phyloP scores from a whole-genome alignment of 1,140 invertebrate genomes.

The Conus ventricosus region DNA sequence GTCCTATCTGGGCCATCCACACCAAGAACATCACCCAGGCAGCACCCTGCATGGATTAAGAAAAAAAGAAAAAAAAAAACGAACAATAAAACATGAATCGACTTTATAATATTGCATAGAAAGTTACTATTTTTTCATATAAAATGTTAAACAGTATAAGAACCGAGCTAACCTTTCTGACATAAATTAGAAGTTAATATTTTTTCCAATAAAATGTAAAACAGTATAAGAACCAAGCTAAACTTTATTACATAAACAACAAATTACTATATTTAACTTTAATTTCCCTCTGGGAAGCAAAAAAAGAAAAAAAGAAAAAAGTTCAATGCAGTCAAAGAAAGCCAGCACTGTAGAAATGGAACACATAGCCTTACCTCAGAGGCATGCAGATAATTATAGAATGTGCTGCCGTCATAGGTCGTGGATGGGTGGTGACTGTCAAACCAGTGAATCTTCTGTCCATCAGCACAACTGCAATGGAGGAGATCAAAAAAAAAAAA shows the following conservation, averaged over 20 bases:
- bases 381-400: slow-evolving; percentile 10
- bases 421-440: background rate
- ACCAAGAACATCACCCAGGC: slow-evolving; percentile 41
- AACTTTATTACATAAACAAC: no score
- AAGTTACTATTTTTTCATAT: background rate
- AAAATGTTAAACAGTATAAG: background rate
- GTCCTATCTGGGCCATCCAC: slow-evolving; percentile 36
- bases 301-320: no score
- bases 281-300: no score
- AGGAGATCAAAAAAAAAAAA: background rate
- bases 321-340: no score
- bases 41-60: slow-evolving; percentile 29
- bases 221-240: no score
- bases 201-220: no score
- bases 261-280: no score
- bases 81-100: background rate
- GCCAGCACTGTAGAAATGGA: background rate
- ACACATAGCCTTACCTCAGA: slow-evolving; percentile 11
- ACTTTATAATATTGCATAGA: background rate
- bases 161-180: background rate
- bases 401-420: background rate
- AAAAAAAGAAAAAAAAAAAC: background rate
- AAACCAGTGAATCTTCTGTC: background rate
- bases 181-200: no score
- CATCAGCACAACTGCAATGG: slow-evolving; percentile 25